Conservation (phyloP, 2,113 vertebrate species). For the Melozone crissalis region DNA sequence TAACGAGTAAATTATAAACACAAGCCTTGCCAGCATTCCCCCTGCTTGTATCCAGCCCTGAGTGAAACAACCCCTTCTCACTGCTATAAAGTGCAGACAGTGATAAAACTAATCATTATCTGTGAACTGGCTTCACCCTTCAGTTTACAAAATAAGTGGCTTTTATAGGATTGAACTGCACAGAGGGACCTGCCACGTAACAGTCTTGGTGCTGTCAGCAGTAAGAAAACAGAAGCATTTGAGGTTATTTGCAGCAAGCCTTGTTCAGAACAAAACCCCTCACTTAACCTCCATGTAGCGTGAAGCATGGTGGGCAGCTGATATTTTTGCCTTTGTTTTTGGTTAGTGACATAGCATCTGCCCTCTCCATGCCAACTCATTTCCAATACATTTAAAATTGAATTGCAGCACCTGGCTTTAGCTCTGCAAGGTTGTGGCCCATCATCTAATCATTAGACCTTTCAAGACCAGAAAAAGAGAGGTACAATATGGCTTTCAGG, state of each 20-base stretch:
- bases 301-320: conserved; percentile 4
- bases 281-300: fast-evolving
- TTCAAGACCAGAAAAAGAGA: conserved; percentile 21
- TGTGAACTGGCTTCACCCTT: background rate
- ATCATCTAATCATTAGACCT: conserved; percentile 20
- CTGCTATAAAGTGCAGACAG: background rate
- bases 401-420: conserved; percentile 15
- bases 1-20: background rate
- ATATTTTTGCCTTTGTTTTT: conserved; percentile 44
- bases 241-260: background rate
- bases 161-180: background rate
- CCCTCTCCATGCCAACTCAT: conserved; percentile 39
- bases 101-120: background rate
- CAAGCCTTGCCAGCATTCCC: background rate
- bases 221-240: background rate
- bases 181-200: background rate
- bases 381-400: conserved; percentile 21
- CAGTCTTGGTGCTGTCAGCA: background rate
- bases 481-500: conserved; percentile 42
- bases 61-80: background rate
- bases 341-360: conserved; percentile 21
- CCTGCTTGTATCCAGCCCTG: background rate
- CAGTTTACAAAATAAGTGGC: background rate
- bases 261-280: background rate
- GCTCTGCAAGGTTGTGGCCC: background rate